These are phyloP conservation scores for Physella acuta DNA, from an alignment of 1,140 invertebrate species.

Conservation along the genomic window DNA sequence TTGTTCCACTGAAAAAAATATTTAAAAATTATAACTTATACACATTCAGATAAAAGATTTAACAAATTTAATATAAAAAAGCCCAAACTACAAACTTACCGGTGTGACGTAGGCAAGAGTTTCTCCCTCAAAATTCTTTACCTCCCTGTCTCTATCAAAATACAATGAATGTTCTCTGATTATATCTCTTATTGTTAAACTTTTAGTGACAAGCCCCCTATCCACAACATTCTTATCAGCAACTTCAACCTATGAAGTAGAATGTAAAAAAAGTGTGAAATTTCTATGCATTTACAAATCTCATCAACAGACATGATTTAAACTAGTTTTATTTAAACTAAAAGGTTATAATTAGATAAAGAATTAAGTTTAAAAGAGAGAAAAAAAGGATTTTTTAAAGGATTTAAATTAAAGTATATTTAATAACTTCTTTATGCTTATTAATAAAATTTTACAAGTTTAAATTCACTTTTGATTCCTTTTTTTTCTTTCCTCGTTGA, in stretches of 20 bases:
- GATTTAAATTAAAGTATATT: not conserved
- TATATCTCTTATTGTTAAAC: slow-evolving; percentile 72
- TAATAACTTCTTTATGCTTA: not conserved
- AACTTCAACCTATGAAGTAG: not conserved
- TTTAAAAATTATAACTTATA: not conserved
- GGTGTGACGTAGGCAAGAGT: slow-evolving; percentile 88
- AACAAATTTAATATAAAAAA: not conserved
- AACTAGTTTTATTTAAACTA: not conserved
- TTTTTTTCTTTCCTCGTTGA: slow-evolving; percentile 22
- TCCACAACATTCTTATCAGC: slow-evolving; percentile 66
- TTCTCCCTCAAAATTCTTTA: slow-evolving; percentile 70
- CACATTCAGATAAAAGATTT: not conserved
- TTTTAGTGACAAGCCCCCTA: slow-evolving; percentile 69
- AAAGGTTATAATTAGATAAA: not conserved
- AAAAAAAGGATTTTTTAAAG: not conserved
- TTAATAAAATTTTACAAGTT: not conserved
- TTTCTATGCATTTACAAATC: too few relatives aligned
- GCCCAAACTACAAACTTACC: slow-evolving; percentile 64
- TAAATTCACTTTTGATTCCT: slow-evolving; percentile 13
- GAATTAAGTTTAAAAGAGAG: not conserved
- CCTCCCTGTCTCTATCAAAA: slow-evolving; percentile 67
- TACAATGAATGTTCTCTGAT: slow-evolving; percentile 74
- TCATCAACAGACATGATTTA: not conserved
- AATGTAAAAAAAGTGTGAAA: not conserved
- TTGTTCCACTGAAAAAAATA: slow-evolving; percentile 82